phyloP scores from a whole-genome alignment of 2,888 invertebrate genomes.

The Hesperia comma region DNA sequence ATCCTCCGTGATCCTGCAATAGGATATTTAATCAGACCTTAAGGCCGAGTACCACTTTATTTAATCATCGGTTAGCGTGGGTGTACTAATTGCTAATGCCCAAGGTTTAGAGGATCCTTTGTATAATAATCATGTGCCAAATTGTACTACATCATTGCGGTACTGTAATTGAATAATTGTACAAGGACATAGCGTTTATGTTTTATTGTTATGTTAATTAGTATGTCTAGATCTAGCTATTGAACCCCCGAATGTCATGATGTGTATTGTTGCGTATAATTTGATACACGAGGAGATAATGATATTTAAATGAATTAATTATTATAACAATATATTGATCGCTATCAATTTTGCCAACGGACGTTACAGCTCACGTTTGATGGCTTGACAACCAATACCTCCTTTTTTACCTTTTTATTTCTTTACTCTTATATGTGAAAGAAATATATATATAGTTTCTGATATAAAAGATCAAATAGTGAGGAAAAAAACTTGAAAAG shows the following conservation, averaged over 20 bases:
- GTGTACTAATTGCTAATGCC: neutral
- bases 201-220: constrained; percentile 31
- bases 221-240: constrained; percentile 12
- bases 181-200: neutral
- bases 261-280: constrained; percentile 2
- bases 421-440: too few species aligned
- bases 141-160: constrained; percentile 5
- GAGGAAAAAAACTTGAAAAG: too few species aligned
- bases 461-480: too few species aligned
- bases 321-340: too few species aligned
- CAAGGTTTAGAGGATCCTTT: constrained; percentile 8
- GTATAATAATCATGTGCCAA: constrained; percentile 13
- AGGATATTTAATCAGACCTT: neutral
- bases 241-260: constrained; percentile 2
- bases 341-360: too few species aligned
- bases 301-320: too few species aligned
- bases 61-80: constrained; percentile 6
- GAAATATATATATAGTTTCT: too few species aligned
- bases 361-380: too few species aligned
- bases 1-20: too few species aligned
- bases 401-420: too few species aligned
- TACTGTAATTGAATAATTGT: constrained; percentile 21
- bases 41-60: constrained; percentile 7
- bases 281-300: neutral
- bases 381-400: too few species aligned